Evolutionary conservation across 2,797 vertebrate species (phyloP), one percentile per base, ranked within the genome.

Genomic region (Centropyge bicolor): DNA sequence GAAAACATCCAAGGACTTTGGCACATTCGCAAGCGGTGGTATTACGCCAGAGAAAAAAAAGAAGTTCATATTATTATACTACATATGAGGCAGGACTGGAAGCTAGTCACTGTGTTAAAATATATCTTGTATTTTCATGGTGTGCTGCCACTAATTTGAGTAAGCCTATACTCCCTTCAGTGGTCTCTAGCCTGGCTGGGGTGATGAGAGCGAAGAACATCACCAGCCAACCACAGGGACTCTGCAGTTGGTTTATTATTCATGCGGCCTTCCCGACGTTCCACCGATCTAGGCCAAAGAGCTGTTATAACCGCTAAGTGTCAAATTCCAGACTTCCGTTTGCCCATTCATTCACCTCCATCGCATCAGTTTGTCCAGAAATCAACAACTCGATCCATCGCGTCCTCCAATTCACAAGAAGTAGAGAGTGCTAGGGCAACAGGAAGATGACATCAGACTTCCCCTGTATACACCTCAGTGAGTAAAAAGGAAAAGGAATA

Each of bases 181-280:
- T 71, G 72, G 82, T 82, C 82, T 79, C 61, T 24, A 56, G 51
- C 67, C 66, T 82, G 83, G 68, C 64, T 72, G 40, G 74, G 77
- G 55, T 86, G 85, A 82, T 76, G 78, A 76, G 86, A 88, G 80
- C 69, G 76, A 82, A 78, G 90, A 91, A 87, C 89, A 90, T 92
- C 92, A 83, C 66, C 81, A 83, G 76, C 67, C 89, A 91, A 89
- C 90, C 90, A 90, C 86, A 87, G 87, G 90, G 89, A 78, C 89
- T n/a, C n/a, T 75, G 84, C 90, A 73, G 84, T 81, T 81, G 64
- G 63, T 95, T 90, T 83, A 94, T 95, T 94, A 95, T 95, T 95
- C 84, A 95, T 95, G 89, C 80, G 84, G 60, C 84, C 86, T 88
- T 78, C 85, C 88, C 88, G 86, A 87, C 91, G 87, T 90, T 82